Evolutionary conservation across 2,797 vertebrate genomes (phyloP).

Genomic region (Heterohyrax brucei): DNA sequence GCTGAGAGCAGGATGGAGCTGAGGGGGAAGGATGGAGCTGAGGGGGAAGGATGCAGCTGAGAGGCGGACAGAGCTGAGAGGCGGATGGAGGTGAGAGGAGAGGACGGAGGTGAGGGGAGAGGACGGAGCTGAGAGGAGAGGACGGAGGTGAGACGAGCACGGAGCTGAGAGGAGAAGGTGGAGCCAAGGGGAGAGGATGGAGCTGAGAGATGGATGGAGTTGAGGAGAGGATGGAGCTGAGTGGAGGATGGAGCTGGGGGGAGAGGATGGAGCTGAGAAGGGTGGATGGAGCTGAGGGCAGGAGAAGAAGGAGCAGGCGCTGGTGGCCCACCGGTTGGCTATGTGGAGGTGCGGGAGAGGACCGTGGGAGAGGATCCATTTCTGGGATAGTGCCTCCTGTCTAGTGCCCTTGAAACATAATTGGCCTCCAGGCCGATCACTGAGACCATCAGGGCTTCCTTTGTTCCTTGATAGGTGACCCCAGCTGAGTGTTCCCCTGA

Average conservation of each 20-base stretch:
- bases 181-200: not conserved
- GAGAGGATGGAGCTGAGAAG: not conserved
- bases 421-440: not conserved
- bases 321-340: rapidly evolving
- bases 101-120: not conserved
- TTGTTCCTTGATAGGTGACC: too few relatives aligned
- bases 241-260: too few relatives aligned
- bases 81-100: not conserved
- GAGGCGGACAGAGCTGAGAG: not conserved
- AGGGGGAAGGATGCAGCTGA: too few relatives aligned
- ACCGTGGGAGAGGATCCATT: not conserved
- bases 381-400: not conserved
- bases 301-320: not conserved
- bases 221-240: not conserved
- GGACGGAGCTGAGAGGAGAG: not conserved
- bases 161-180: too few relatives aligned
- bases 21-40: too few relatives aligned
- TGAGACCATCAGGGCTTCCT: not conserved
- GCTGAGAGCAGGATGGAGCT: too few relatives aligned
- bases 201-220: too few relatives aligned
- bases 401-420: not conserved
- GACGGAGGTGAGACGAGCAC: not conserved
- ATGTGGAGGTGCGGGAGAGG: not conserved
- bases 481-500: not conserved
- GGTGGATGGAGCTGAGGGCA: not conserved